phyloP scores from a whole-genome alignment of 2,888 invertebrate species.

The Metallyticus violacea region DNA sequence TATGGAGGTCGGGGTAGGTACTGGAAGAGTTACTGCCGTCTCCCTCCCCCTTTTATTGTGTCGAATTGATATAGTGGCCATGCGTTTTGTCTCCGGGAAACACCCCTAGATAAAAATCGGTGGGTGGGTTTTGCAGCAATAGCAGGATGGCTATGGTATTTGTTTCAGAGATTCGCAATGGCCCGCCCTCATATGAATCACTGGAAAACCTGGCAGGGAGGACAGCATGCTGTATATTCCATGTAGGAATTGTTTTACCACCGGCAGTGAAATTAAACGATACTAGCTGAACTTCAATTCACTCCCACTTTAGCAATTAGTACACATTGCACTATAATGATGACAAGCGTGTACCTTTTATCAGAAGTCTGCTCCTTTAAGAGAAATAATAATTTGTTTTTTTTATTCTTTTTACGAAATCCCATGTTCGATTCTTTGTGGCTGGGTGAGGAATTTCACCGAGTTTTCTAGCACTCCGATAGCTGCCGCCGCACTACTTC shows the following conservation, averaged over 20 bases:
- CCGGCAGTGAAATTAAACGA: not conserved
- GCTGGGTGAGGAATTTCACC: too few species aligned
- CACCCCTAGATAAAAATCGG: not conserved
- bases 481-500: too few species aligned
- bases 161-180: not conserved
- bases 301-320: not conserved
- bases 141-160: not conserved
- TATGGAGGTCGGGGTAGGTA: not conserved
- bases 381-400: too few species aligned
- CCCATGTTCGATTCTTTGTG: too few species aligned
- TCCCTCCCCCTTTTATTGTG: not conserved
- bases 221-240: not conserved
- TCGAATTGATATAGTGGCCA: not conserved
- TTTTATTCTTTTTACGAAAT: too few species aligned
- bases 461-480: too few species aligned
- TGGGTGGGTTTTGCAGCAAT: not conserved
- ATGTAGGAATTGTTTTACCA: not conserved
- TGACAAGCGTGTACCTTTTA: too few species aligned
- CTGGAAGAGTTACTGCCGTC: not conserved
- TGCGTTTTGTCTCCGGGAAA: not conserved
- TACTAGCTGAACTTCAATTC: not conserved
- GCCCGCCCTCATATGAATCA: not conserved
- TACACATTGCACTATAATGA: too few species aligned
- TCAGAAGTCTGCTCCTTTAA: too few species aligned
- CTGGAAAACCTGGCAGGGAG: not conserved